Conservation (phyloP, 2,113 vertebrate species). For the Galemys pyrenaicus region DNA sequence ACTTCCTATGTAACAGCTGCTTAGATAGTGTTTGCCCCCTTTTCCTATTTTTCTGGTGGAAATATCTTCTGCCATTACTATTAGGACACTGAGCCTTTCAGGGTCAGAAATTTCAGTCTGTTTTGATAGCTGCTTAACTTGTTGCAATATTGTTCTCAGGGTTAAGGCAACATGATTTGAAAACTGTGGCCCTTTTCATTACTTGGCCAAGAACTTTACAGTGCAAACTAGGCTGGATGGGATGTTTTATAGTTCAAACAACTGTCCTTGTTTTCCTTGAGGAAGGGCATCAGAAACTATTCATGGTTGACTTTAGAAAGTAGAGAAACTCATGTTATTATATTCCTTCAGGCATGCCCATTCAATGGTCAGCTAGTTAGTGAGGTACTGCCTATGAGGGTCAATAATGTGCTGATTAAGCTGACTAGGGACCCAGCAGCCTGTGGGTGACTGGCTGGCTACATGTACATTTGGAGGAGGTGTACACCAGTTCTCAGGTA, state of each 20-base stretch:
- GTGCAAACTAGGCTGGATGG: neutral
- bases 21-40: neutral
- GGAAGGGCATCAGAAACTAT: neutral
- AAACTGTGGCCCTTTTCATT: neutral
- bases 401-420: neutral
- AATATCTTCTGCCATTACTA: constrained; percentile 23
- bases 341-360: neutral
- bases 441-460: neutral
- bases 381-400: neutral
- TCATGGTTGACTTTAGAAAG: neutral
- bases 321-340: neutral
- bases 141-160: neutral
- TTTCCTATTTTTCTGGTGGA: neutral
- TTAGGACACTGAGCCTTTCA: neutral
- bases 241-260: neutral
- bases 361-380: neutral
- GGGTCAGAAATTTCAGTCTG: neutral
- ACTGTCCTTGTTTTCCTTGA: neutral
- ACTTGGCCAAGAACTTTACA: neutral
- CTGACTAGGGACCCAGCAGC: neutral
- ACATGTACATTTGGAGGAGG: neutral
- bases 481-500: neutral
- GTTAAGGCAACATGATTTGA: neutral
- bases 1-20: neutral
- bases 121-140: neutral